Base-by-base conservation (phyloP, 2,797 vertebrate species). In the Rhynchotus rufescens region DNA sequence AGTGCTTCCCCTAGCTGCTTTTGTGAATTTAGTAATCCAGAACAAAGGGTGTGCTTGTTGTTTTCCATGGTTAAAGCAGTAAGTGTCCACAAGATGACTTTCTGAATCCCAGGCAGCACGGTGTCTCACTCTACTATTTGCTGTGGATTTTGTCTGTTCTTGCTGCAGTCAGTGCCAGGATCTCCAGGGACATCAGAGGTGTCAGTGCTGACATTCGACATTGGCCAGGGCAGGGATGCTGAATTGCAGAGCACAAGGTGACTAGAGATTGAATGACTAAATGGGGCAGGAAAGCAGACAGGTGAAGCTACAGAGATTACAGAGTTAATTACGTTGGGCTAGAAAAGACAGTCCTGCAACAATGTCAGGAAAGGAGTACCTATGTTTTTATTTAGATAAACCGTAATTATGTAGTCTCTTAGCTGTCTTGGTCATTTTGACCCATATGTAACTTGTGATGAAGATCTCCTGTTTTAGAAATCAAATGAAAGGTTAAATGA, bases 351-450 rank as follows among this genome's bases (percentile, higher is more conserved):
- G 32, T 74, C 62, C 86, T 64, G 60, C 88, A 68, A 88, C 49
- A 8, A 56, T 82, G 94, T 74, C 88, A 88, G 79, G 89, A 96
- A 82, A 93, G 94, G 91, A 84, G 74, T 95, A 47, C 44, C 6
- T 91, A 54, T 79, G 47, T 91, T 96, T 95, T 96, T 95, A 93
- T 95, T 96, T 95, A 94, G 88, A 85, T 84, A 91, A 85, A 86
- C 69, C 86, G 45, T 89, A 92, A 93, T 92, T 96, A 59, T 65
- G 32, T 17, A 13, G 74, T 85, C 74, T 95, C 96, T 74, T 80
- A 96, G 84, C 76, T 95, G 8, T 80, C 93, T 86, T 25, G 62
- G 83, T 79, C 73, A 57, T 92, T 95, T 96, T 86, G 49, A 52
- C 66, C 76, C 73, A 89, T 94, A 85, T 86, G 74, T 75, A 84